Percentiles rank a stretch among this genome's conserved stretches.
Conservation (phyloP, 2,113 vertebrate genomes). For the Acanthisitta chloris region DNA sequence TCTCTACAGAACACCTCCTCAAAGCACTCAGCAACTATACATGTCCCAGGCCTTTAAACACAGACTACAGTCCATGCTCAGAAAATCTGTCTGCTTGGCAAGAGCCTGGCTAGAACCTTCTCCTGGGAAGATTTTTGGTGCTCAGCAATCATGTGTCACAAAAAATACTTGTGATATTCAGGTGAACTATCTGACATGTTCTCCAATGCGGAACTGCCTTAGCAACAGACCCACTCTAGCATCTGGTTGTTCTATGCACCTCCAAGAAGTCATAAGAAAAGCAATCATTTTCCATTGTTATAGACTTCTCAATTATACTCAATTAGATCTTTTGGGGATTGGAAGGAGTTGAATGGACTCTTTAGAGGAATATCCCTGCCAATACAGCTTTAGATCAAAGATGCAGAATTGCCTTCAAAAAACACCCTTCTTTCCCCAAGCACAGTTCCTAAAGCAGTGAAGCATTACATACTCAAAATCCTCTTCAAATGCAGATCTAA, state of each 20-base stretch:
- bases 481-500: background rate
- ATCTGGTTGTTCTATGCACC: background rate
- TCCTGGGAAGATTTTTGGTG: background rate
- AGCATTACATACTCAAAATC: background rate
- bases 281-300: background rate
- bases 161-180: background rate
- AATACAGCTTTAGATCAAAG: background rate
- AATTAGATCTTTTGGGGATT: background rate
- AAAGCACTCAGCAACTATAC: background rate
- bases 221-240: background rate
- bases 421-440: background rate
- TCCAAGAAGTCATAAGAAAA: background rate
- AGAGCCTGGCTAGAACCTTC: background rate
- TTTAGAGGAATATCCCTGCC: background rate
- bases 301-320: background rate
- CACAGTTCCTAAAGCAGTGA: background rate
- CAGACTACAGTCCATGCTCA: background rate
- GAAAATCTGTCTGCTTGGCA: background rate
- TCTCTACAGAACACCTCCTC: background rate
- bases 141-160: background rate
- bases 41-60: background rate
- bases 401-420: background rate
- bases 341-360: background rate
- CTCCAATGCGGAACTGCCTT: background rate
- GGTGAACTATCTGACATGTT: background rate